Conservation (phyloP, 1,140 invertebrate species). For the Limonius californicus region DNA sequence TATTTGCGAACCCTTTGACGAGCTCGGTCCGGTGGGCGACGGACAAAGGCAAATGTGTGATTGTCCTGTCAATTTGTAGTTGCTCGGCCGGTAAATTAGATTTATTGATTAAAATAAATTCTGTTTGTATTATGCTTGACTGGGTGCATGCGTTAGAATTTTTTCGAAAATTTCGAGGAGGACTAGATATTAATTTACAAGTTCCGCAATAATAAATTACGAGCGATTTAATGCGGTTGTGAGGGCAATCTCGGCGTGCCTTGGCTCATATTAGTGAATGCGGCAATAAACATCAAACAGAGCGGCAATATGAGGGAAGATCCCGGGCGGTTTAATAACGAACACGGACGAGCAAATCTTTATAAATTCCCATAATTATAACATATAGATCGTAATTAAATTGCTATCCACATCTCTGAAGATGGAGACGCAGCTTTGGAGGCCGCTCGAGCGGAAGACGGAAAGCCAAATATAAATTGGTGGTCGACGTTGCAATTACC, state of each 20-base stretch:
- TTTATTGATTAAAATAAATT: slow-evolving; percentile 36
- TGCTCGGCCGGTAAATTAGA: slow-evolving; percentile 42
- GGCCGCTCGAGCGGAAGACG: slow-evolving; percentile 35
- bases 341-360: slow-evolving; percentile 43
- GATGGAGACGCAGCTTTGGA: slow-evolving; percentile 40
- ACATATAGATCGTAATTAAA: slow-evolving; percentile 48
- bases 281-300: slow-evolving; percentile 41
- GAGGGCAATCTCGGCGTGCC: background rate
- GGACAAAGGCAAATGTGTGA: slow-evolving; percentile 37
- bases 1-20: slow-evolving; percentile 31
- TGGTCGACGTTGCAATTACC: slow-evolving; percentile 4
- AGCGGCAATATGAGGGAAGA: slow-evolving; percentile 24
- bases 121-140: background rate
- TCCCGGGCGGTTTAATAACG: slow-evolving; percentile 38
- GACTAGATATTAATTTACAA: too few relatives aligned
- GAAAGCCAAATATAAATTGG: slow-evolving; percentile 25
- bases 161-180: too few relatives aligned
- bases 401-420: slow-evolving; percentile 43
- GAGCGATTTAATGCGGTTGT: background rate
- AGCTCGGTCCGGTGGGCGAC: slow-evolving; percentile 20
- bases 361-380: slow-evolving; percentile 47
- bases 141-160: too few relatives aligned
- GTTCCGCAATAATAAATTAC: background rate
- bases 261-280: slow-evolving; percentile 34
- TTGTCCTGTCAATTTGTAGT: slow-evolving; percentile 44